phyloP scores from a whole-genome alignment of 2,888 invertebrate genomes.

The Argyresthia goedartella region DNA sequence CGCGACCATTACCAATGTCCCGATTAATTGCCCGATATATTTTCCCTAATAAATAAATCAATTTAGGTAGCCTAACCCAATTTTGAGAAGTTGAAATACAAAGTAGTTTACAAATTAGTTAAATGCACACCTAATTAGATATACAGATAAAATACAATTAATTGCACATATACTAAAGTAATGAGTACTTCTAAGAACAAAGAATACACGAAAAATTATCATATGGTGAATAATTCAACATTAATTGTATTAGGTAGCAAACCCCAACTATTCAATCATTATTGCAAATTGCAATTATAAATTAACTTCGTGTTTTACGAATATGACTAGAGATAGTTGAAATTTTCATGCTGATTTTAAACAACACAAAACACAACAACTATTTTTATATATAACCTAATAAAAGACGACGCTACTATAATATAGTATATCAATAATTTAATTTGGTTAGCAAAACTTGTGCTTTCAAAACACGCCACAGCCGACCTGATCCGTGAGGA shows the following conservation, averaged over 20 bases:
- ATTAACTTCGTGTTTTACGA: constrained; percentile 10
- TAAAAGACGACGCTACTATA: constrained; percentile 20
- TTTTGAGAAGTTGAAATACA: constrained; percentile 14
- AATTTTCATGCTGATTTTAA: constrained; percentile 38
- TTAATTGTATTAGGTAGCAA: constrained; percentile 19
- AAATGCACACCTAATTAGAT: constrained; percentile 46
- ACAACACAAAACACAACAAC: constrained; percentile 63
- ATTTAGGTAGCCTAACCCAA: constrained; percentile 27
- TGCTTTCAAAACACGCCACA: constrained; percentile 26
- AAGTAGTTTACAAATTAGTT: constrained; percentile 36
- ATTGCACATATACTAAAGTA: constrained; percentile 58
- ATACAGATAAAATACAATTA: constrained; percentile 54
- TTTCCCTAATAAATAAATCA: constrained; percentile 64
- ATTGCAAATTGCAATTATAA: constrained; percentile 1
- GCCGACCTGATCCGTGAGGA: constrained; percentile 22
- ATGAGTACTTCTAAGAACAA: constrained; percentile 50
- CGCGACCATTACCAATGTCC: neutral
- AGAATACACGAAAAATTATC: constrained; percentile 37
- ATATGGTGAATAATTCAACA: constrained; percentile 34
- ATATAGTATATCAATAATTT: constrained; percentile 25
- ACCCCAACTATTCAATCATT: constrained; percentile 27
- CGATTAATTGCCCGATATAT: constrained; percentile 45
- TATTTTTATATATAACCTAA: constrained; percentile 40
- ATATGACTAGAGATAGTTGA: constrained; percentile 42
- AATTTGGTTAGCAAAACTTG: constrained; percentile 47